Conservation (phyloP, 2,888 invertebrate species). For the Spilosoma lubricipeda region DNA sequence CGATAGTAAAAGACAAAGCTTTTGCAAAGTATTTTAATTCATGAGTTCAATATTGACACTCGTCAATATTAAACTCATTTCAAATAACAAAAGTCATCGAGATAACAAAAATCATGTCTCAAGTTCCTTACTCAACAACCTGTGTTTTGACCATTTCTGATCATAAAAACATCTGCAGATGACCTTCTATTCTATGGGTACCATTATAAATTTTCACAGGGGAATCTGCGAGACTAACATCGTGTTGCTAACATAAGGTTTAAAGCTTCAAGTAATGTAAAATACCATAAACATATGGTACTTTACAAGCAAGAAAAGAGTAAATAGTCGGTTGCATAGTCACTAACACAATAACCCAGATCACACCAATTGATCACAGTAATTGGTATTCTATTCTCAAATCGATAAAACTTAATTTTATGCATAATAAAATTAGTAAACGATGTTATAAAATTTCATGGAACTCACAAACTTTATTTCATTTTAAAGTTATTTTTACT, state of each 20-base stretch:
- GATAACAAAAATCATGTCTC: too few species aligned
- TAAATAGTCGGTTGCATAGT: neutral
- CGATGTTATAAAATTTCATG: neutral
- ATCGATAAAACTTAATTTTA: neutral
- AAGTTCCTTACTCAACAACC: too few species aligned
- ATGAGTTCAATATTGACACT: too few species aligned
- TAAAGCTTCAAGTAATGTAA: neutral
- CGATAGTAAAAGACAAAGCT: too few species aligned
- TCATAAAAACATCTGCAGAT: too few species aligned
- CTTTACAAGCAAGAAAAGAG: neutral
- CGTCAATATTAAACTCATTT: too few species aligned
- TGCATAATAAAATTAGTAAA: conserved; percentile 13
- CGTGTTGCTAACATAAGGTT: neutral
- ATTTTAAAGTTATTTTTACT: neutral
- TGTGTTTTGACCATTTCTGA: too few species aligned
- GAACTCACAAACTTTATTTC: neutral
- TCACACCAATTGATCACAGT: conserved; percentile 4
- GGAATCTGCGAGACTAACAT: neutral
- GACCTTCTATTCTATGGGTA: too few species aligned
- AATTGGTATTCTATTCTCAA: neutral
- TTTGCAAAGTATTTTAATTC: too few species aligned
- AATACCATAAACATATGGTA: too few species aligned
- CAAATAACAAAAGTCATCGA: too few species aligned
- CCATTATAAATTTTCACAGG: neutral
- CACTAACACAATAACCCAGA: conserved; percentile 11